These are phyloP conservation scores for Karalla daura DNA, from an alignment of 2,797 vertebrate species.

Conservation along the genomic window DNA sequence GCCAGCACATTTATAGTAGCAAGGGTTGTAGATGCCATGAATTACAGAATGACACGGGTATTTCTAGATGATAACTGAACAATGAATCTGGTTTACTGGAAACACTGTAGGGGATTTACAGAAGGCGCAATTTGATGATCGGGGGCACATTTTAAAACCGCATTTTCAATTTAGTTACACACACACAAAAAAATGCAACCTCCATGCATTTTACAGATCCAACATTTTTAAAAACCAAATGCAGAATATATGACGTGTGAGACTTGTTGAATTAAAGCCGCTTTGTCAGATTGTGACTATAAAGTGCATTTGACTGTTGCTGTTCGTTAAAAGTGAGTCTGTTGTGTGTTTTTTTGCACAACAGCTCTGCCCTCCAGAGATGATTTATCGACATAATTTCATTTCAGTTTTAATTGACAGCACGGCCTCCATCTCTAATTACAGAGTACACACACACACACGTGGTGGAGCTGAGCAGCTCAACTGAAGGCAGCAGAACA, in stretches of 20 bases:
- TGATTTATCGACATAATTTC: constrained; percentile 24
- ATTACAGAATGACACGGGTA: constrained; percentile 37
- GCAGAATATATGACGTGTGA: constrained; percentile 13
- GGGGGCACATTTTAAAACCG: constrained; percentile 24
- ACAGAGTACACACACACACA: constrained; percentile 25
- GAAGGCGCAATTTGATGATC: constrained; percentile 35
- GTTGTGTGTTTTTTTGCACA: constrained; percentile 10
- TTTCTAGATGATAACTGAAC: constrained; percentile 42
- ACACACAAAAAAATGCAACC: constrained; percentile 31
- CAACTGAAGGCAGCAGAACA: constrained; percentile 24
- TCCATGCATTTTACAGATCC: constrained; percentile 9
- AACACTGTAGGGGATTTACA: constrained; percentile 51
- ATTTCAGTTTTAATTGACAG: constrained; percentile 37
- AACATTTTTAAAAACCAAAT: constrained; percentile 35
- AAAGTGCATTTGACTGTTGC: constrained; percentile 19
- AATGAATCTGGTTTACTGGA: constrained; percentile 51
- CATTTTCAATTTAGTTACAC: constrained; percentile 38
- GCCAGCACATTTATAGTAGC: constrained; percentile 5
- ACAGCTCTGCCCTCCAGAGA: constrained; percentile 14
- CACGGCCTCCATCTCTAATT: constrained; percentile 27
- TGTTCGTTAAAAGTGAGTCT: constrained; percentile 21
- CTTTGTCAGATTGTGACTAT: constrained; percentile 23
- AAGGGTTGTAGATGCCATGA: constrained; percentile 30
- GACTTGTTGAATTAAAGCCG: constrained; percentile 15
- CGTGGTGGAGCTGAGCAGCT: neutral